Conservation (phyloP, 2,888 invertebrate genomes). For the Lacanobia wlatinum region DNA sequence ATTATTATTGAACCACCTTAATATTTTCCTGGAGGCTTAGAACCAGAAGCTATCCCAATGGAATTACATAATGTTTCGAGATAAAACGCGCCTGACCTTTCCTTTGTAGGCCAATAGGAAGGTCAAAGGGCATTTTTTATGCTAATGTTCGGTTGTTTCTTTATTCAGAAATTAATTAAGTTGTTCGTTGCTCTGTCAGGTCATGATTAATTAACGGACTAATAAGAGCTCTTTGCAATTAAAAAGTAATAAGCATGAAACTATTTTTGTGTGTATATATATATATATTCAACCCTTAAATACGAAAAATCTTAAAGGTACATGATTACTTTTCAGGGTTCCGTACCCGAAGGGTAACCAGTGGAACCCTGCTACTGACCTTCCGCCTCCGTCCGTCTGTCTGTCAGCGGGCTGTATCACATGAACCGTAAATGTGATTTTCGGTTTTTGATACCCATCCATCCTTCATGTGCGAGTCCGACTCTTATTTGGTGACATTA, state of each 20-base stretch:
- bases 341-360: too few relatives aligned
- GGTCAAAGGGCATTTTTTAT: conserved; percentile 55
- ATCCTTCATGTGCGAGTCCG: too few relatives aligned
- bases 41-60: conserved; percentile 46
- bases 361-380: too few relatives aligned
- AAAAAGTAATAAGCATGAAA: background rate
- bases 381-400: too few relatives aligned
- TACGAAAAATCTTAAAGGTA: too few relatives aligned
- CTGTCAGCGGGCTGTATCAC: too few relatives aligned
- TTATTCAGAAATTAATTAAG: conserved; percentile 53
- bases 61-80: conserved; percentile 59
- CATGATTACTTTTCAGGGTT: too few relatives aligned
- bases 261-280: background rate
- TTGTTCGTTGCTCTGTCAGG: conserved; percentile 25
- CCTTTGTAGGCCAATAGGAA: conserved; percentile 38
- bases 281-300: too few relatives aligned
- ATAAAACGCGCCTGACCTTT: conserved; percentile 56
- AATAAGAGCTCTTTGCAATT: conserved; percentile 24
- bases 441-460: too few relatives aligned
- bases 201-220: conserved; percentile 43
- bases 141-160: conserved; percentile 43
- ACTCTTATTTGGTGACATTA: too few relatives aligned
- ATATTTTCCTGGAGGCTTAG: conserved; percentile 47
- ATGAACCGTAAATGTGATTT: too few relatives aligned
- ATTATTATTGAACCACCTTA: conserved; percentile 50